Percentiles rank a stretch among this genome's conserved stretches.
Evolutionary conservation across 1,140 invertebrate species (phyloP).

Genomic region (Colletes latitarsis): DNA sequence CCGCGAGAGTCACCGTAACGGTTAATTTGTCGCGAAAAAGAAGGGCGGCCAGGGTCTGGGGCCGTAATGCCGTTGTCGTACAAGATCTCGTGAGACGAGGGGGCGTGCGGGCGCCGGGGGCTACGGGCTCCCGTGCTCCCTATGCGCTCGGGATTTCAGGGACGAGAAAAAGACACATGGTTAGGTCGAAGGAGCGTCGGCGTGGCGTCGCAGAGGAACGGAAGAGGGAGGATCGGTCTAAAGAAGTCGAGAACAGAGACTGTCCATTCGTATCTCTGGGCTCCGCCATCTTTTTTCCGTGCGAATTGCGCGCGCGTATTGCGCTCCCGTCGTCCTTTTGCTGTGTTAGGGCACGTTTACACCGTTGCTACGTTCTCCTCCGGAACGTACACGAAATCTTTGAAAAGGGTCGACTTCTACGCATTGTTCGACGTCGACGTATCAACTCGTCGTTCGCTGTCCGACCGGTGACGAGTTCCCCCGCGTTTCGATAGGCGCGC

Average conservation of each 20-base stretch:
- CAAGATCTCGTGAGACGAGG: conserved; percentile 39
- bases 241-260: conserved; percentile 43
- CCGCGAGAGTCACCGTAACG: conserved; percentile 22
- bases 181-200: conserved; percentile 4
- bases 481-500: too few species aligned
- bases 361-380: not conserved
- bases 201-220: not conserved
- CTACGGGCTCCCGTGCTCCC: conserved; percentile 23
- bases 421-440: too few species aligned
- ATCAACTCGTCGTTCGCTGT: too few species aligned
- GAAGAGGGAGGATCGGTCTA: conserved; percentile 17
- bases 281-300: conserved; percentile 59
- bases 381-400: not conserved
- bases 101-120: not conserved
- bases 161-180: conserved; percentile 54
- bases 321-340: not conserved
- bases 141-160: conserved; percentile 50
- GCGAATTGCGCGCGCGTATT: conserved; percentile 54
- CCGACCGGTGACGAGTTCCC: too few species aligned
- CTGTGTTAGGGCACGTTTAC: not conserved
- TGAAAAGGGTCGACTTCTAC: too few species aligned
- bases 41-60: not conserved
- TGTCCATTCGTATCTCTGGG: conserved; percentile 48
- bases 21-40: conserved; percentile 62
- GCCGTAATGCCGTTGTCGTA: conserved; percentile 53